These are phyloP conservation scores for Drepanosiphum platanoidis DNA, from an alignment of 2,888 invertebrate species.

Conservation along the genomic window DNA sequence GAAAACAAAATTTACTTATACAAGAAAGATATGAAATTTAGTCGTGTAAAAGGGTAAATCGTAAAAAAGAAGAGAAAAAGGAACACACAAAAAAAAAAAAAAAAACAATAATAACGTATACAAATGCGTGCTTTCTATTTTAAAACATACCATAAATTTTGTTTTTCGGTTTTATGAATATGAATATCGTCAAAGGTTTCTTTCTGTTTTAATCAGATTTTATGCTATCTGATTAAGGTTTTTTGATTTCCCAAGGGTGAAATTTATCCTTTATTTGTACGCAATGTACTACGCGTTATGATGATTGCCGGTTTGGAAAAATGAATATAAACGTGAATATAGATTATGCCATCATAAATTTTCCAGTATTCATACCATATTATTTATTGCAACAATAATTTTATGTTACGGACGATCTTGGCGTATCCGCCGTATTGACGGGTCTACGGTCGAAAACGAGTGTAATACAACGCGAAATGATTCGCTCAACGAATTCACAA, in stretches of 20 bases:
- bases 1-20: too few relatives aligned
- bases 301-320: not conserved
- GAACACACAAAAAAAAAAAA: too few relatives aligned
- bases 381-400: not conserved
- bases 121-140: not conserved
- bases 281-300: not conserved
- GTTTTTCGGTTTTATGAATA: not conserved
- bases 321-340: conserved; percentile 12
- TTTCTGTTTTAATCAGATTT: conserved; percentile 6
- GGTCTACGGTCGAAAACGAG: too few relatives aligned
- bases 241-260: conserved; percentile 43
- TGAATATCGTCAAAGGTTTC: not conserved
- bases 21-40: too few relatives aligned
- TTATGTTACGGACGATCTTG: not conserved
- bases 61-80: too few relatives aligned
- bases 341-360: not conserved
- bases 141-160: not conserved
- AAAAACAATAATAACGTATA: too few relatives aligned
- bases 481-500: too few relatives aligned
- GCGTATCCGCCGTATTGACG: too few relatives aligned
- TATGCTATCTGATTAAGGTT: conserved; percentile 9
- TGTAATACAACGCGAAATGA: too few relatives aligned
- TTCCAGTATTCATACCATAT: not conserved
- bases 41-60: too few relatives aligned
- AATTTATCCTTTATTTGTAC: conserved; percentile 7